phyloP scores from a whole-genome alignment of 1,140 invertebrate species.

The Bacillus rossius region DNA sequence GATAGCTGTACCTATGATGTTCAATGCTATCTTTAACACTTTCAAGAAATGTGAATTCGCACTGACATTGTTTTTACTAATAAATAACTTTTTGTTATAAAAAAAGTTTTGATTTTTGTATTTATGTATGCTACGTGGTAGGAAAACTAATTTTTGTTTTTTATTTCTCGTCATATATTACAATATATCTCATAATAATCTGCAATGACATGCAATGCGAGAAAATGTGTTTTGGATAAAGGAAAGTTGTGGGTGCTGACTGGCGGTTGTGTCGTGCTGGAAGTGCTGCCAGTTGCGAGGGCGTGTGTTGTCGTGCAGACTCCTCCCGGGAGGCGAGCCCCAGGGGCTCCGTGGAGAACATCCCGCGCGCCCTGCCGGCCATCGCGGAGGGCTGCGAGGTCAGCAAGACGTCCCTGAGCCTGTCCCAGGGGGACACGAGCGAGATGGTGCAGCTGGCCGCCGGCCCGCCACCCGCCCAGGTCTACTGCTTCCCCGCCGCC shows the following conservation, averaged over 20 bases:
- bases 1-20: no score
- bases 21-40: no score
- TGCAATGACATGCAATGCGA: no score
- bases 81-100: no score
- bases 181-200: no score
- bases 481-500: not conserved
- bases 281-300: no score
- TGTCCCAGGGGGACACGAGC: not conserved
- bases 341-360: not conserved
- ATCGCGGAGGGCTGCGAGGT: not conserved
- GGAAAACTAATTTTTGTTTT: no score
- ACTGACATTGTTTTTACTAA: no score
- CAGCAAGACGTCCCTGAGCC: not conserved
- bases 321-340: conserved; percentile 11
- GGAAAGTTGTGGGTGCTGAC: no score
- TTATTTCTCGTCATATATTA: no score
- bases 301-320: not conserved
- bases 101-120: not conserved
- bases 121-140: not conserved
- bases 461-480: not conserved
- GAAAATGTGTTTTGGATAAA: no score
- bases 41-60: no score
- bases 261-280: not conserved
- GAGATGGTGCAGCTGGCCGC: conserved; percentile 1
- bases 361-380: not conserved